A percentile compares a stretch with the other conserved stretches of the same genome.
These are phyloP conservation scores for Micromys minutus DNA, from an alignment of 2,113 vertebrate species.

Conservation along the genomic window DNA sequence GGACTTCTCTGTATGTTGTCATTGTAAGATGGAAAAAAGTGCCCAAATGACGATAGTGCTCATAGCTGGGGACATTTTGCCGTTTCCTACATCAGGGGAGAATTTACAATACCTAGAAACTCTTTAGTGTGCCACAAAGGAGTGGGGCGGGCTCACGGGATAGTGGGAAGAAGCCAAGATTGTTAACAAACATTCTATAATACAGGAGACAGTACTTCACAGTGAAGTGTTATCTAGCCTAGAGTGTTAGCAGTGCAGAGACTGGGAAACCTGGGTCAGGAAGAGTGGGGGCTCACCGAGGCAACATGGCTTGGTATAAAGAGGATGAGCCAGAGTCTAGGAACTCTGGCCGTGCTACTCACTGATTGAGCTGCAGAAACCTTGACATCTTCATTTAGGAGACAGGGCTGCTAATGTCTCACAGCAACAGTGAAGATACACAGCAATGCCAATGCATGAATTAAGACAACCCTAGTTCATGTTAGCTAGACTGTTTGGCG, in stretches of 20 bases:
- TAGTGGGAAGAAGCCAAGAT: background rate
- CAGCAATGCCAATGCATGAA: background rate
- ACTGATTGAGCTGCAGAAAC: background rate
- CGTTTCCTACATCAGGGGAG: background rate
- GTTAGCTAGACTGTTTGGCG: background rate
- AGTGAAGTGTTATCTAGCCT: background rate
- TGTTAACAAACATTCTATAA: background rate
- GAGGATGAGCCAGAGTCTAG: background rate
- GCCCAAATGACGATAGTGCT: background rate
- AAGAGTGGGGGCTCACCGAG: background rate
- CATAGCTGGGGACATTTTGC: background rate
- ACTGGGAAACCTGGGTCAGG: background rate
- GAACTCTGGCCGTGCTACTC: background rate
- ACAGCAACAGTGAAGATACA: background rate
- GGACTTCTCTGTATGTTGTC: background rate
- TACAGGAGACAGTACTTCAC: background rate
- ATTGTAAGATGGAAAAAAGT: background rate
- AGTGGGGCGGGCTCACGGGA: background rate
- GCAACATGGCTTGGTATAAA: background rate
- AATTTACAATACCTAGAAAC: background rate
- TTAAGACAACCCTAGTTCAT: background rate
- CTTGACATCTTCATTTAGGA: background rate
- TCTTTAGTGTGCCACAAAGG: background rate
- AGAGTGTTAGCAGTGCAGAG: background rate
- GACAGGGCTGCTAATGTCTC: background rate